These are phyloP conservation scores for Polypterus senegalus DNA, from an alignment of 2,113 vertebrate species.

Conservation along the genomic window DNA sequence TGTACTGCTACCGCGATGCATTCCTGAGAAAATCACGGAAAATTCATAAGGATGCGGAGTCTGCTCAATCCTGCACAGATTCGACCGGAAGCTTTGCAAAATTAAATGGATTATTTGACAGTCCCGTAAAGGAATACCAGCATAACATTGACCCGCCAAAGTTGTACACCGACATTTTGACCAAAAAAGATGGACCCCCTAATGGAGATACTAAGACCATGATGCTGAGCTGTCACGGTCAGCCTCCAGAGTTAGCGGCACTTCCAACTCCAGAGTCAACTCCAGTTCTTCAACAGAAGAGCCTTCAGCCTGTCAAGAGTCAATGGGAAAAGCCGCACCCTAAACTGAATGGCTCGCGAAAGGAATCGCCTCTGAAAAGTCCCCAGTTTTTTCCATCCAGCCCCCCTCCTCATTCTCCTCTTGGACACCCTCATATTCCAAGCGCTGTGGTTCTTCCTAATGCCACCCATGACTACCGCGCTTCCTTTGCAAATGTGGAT, in stretches of 20 bases:
- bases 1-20: slow-evolving; percentile 87
- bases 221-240: slow-evolving; percentile 69
- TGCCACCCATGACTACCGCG: slow-evolving; percentile 80
- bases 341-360: slow-evolving; percentile 62
- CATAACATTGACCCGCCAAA: slow-evolving; percentile 84
- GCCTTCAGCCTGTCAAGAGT: slow-evolving; percentile 76
- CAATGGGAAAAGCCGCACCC: slow-evolving; percentile 71
- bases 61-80: slow-evolving; percentile 80
- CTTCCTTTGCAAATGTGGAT: slow-evolving; percentile 65
- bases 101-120: slow-evolving; percentile 87
- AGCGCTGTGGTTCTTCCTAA: slow-evolving; percentile 94
- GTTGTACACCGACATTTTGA: slow-evolving; percentile 83
- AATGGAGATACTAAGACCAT: slow-evolving; percentile 70
- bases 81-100: slow-evolving; percentile 90
- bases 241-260: slow-evolving; percentile 83
- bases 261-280: slow-evolving; percentile 93
- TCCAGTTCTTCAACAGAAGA: slow-evolving; percentile 87
- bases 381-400: slow-evolving; percentile 80
- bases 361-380: slow-evolving; percentile 68
- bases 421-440: slow-evolving; percentile 81
- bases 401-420: slow-evolving; percentile 67
- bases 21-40: slow-evolving; percentile 78
- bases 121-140: slow-evolving; percentile 90
- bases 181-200: slow-evolving; percentile 70
- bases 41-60: slow-evolving; percentile 84